Evolutionary conservation across 2,113 vertebrate genomes (phyloP).

Genomic region (Rattus rattus): DNA sequence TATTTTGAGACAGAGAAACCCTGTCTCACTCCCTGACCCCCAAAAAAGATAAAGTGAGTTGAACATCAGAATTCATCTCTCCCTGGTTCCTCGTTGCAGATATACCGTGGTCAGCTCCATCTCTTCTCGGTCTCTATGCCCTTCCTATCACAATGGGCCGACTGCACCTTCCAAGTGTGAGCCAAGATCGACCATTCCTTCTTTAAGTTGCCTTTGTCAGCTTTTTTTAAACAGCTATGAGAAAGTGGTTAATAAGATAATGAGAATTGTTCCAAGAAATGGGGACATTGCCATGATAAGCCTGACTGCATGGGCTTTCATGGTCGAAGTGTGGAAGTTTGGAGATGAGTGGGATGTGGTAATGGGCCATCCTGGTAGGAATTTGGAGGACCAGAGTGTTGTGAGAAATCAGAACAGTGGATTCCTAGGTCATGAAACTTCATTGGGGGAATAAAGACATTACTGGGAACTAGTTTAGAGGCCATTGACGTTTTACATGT

Average conservation of each 20-base stretch:
- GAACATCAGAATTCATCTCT: background rate
- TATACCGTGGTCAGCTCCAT: background rate
- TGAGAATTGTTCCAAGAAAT: background rate
- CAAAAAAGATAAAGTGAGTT: background rate
- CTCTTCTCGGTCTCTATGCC: too few species aligned
- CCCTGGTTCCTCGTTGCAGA: background rate
- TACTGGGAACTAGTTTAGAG: background rate
- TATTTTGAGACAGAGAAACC: too few species aligned
- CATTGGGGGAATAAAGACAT: background rate
- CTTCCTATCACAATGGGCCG: too few species aligned
- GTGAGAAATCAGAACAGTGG: background rate
- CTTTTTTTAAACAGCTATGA: background rate
- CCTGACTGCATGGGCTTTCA: background rate
- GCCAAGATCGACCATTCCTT: background rate
- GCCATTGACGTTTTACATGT: background rate
- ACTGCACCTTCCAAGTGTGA: background rate
- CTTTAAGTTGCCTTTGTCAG: background rate
- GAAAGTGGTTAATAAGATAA: background rate
- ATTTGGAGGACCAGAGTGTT: background rate
- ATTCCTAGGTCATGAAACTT: background rate
- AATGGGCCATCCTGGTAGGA: background rate
- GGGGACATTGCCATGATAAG: background rate
- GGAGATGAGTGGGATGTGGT: background rate
- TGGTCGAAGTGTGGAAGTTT: background rate
- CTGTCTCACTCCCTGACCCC: too few species aligned